Conservation (phyloP, 2,797 vertebrate genomes). For the Melanotaenia boesemani region DNA sequence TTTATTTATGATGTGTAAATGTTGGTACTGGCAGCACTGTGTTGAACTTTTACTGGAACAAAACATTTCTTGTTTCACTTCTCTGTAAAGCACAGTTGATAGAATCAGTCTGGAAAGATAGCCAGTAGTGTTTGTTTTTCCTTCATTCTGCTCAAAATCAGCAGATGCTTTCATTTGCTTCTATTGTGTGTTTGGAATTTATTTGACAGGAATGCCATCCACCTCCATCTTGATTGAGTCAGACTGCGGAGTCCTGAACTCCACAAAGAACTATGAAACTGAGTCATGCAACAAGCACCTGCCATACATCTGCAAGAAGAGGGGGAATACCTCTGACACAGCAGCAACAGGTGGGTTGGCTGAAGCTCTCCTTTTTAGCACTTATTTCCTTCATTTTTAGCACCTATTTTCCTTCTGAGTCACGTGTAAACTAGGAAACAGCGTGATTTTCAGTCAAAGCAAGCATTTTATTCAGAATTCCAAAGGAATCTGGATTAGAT, state of each 20-base stretch:
- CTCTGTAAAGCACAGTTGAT: neutral
- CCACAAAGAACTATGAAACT: conserved; percentile 81
- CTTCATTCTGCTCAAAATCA: neutral
- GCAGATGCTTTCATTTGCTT: neutral
- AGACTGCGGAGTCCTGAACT: conserved; percentile 88
- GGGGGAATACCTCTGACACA: conserved; percentile 57
- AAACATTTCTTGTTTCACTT: neutral
- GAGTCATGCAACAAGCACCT: conserved; percentile 83
- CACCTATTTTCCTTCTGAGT: neutral
- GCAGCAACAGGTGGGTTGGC: conserved; percentile 77
- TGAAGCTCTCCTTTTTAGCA: neutral
- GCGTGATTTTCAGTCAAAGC: neutral
- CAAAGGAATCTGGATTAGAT: neutral
- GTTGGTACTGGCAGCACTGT: neutral
- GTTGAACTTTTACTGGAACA: neutral
- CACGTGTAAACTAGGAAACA: neutral
- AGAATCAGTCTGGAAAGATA: neutral
- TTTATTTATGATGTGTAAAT: conserved; percentile 10
- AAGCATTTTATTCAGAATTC: neutral
- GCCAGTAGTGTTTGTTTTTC: neutral
- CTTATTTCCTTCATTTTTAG: neutral
- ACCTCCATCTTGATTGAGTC: conserved; percentile 70
- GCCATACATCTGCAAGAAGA: conserved; percentile 94
- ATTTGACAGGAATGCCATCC: conserved; percentile 77
- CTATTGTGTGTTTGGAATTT: conserved; percentile 23